Percentiles rank a stretch among this genome's conserved stretches.
Evolutionary conservation across 2,888 invertebrate genomes (phyloP).

Genomic region (Deilephila porcellus): DNA sequence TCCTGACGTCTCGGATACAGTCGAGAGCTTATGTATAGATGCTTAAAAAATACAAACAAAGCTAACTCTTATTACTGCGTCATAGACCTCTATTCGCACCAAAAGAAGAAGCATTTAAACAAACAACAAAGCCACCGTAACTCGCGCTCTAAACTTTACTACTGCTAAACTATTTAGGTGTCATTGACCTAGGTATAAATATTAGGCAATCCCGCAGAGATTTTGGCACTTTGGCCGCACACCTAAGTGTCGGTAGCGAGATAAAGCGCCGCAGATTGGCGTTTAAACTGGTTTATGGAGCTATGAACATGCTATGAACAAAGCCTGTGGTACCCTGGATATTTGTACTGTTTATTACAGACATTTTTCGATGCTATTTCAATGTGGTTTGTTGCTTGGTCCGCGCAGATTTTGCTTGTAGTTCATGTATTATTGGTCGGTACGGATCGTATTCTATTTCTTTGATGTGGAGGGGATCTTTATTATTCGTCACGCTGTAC

Average conservation of each 20-base stretch:
- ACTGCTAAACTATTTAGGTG: constrained; percentile 27
- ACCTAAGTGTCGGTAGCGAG: constrained; percentile 48
- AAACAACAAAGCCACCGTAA: not conserved
- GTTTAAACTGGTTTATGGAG: constrained; percentile 54
- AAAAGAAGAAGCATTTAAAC: not conserved
- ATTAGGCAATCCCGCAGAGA: constrained; percentile 28
- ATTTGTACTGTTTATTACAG: constrained; percentile 20
- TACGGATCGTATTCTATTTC: too few species aligned
- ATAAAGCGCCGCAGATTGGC: constrained; percentile 56
- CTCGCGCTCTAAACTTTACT: not conserved
- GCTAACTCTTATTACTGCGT: not conserved
- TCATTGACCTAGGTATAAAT: constrained; percentile 28
- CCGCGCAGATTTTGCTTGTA: too few species aligned
- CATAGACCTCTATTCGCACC: not conserved
- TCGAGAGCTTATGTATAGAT: too few species aligned
- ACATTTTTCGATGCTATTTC: constrained; percentile 2
- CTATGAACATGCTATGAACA: constrained; percentile 47
- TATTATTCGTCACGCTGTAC: too few species aligned
- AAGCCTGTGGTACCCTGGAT: constrained; percentile 17
- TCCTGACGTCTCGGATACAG: too few species aligned
- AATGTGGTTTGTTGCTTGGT: too few species aligned
- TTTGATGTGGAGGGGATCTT: too few species aligned
- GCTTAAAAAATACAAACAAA: too few species aligned
- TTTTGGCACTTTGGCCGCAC: constrained; percentile 39
- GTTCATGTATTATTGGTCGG: too few species aligned